phyloP scores from a whole-genome alignment of 2,113 vertebrate species.

The Hepsetus odoe region DNA sequence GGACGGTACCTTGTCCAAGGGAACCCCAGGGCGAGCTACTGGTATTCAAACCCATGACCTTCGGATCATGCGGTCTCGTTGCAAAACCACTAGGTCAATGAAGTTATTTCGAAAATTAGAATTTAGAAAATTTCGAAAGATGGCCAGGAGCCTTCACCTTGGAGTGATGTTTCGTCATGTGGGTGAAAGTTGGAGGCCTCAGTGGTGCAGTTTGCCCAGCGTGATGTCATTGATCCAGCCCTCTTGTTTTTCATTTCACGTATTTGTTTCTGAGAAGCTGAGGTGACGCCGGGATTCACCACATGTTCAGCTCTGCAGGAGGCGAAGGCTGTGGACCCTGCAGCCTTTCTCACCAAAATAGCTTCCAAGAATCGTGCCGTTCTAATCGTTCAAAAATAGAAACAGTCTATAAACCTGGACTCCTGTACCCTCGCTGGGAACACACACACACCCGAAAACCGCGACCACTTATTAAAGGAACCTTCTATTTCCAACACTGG shows the following conservation, averaged over 20 bases:
- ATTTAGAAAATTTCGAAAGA: no score
- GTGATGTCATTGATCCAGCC: constrained; percentile 1
- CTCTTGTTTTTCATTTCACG: neutral
- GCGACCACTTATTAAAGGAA: neutral
- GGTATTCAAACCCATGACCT: no score
- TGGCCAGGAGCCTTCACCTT: neutral
- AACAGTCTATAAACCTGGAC: constrained; percentile 10
- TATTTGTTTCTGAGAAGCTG: neutral
- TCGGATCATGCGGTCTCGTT: no score
- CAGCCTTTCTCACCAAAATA: neutral
- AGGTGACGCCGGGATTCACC: neutral
- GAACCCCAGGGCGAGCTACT: no score
- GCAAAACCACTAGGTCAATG: no score
- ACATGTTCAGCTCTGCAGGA: neutral
- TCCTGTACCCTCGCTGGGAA: no score
- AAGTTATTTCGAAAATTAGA: no score
- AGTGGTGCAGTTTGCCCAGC: neutral
- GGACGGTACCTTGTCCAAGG: no score
- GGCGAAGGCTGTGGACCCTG: neutral
- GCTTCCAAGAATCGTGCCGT: neutral
- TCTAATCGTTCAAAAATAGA: constrained; percentile 24
- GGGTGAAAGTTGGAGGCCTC: constrained; percentile 1
- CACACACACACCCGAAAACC: constrained; percentile 19
- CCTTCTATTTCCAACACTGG: no score
- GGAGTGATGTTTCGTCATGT: neutral